phyloP scores from a whole-genome alignment of 2,888 invertebrate species.

The Pseudolycoriella hygida region DNA sequence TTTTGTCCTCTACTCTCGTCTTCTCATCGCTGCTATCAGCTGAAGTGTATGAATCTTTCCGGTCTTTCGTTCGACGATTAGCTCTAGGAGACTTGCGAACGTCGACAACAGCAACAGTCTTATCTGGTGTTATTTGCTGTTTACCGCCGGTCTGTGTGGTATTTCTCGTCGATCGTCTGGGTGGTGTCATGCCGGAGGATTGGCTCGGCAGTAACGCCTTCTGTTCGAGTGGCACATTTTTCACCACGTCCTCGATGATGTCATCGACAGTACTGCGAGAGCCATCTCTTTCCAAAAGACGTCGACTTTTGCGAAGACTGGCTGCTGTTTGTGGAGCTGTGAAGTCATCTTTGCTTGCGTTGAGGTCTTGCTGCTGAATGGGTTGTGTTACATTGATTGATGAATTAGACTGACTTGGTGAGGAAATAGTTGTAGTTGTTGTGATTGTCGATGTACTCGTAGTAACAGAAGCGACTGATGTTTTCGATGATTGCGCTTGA shows the following conservation, averaged over 20 bases:
- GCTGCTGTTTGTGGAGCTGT: slow-evolving; percentile 13
- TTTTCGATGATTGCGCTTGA: slow-evolving; percentile 20
- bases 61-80: slow-evolving; percentile 40
- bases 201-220: background rate
- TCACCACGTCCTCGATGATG: slow-evolving; percentile 76
- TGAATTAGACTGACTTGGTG: background rate
- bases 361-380: slow-evolving; percentile 3
- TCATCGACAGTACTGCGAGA: slow-evolving; percentile 67
- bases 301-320: slow-evolving; percentile 64
- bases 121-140: slow-evolving; percentile 10
- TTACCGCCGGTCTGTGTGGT: slow-evolving; percentile 22
- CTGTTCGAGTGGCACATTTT: slow-evolving; percentile 33
- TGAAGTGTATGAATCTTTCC: slow-evolving; percentile 46
- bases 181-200: slow-evolving; percentile 22
- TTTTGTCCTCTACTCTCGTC: slow-evolving; percentile 12
- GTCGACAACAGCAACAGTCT: slow-evolving; percentile 16
- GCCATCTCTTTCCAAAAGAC: slow-evolving; percentile 61
- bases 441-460: slow-evolving; percentile 8
- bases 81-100: slow-evolving; percentile 46
- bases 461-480: background rate
- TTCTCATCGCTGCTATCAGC: slow-evolving; percentile 45
- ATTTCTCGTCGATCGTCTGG: slow-evolving; percentile 25
- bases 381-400: background rate
- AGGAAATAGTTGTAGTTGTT: slow-evolving; percentile 8
- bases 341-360: slow-evolving; percentile 16